phyloP scores from a whole-genome alignment of 2,888 invertebrate genomes.

The Liodrosophila aerea region DNA sequence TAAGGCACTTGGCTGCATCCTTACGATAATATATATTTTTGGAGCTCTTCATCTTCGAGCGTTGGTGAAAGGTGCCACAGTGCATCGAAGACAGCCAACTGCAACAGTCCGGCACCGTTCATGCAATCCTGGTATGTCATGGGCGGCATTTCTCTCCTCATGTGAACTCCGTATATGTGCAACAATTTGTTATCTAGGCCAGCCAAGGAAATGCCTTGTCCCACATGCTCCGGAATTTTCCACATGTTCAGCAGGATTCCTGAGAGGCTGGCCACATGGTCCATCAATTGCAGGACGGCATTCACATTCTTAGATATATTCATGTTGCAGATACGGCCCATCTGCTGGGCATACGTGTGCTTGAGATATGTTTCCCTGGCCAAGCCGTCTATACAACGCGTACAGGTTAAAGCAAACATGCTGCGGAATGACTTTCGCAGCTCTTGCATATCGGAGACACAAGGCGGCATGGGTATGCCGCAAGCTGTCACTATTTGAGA shows the following conservation, averaged over 20 bases:
- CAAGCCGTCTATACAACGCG: constrained; percentile 34
- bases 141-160: constrained; percentile 34
- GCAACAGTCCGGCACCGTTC: constrained; percentile 39
- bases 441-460: constrained; percentile 24
- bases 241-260: constrained; percentile 36
- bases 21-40: background rate
- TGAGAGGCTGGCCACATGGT: constrained; percentile 37
- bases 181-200: constrained; percentile 26
- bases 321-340: constrained; percentile 21
- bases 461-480: constrained; percentile 18
- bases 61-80: constrained; percentile 30
- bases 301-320: constrained; percentile 34
- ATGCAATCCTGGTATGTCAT: constrained; percentile 46
- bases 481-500: constrained; percentile 14
- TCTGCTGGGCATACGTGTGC: constrained; percentile 31
- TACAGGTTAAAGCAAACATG: constrained; percentile 38
- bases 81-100: constrained; percentile 40
- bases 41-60: constrained; percentile 23
- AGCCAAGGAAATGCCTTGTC: constrained; percentile 30
- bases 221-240: constrained; percentile 34
- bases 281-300: constrained; percentile 26
- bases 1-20: too few species aligned
- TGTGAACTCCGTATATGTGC: constrained; percentile 25
- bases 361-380: constrained; percentile 8
- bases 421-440: constrained; percentile 25